These are phyloP conservation scores for Apamea crenata DNA, from an alignment of 2,888 invertebrate genomes.

Conservation along the genomic window DNA sequence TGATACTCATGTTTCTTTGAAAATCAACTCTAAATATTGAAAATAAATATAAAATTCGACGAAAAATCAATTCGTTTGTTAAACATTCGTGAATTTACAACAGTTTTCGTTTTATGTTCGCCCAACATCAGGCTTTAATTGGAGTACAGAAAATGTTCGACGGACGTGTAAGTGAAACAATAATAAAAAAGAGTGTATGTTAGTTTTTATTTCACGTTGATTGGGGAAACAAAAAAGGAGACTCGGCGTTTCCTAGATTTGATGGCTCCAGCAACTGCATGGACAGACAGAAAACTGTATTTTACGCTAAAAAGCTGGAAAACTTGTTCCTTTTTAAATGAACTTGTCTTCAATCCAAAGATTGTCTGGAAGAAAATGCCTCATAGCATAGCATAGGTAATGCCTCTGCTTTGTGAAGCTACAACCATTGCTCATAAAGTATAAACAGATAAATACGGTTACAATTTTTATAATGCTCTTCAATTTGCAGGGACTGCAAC, in stretches of 20 bases:
- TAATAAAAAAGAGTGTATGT: constrained; percentile 34
- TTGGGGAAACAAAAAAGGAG: constrained; percentile 46
- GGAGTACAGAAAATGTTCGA: constrained; percentile 41
- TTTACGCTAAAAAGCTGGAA: background rate
- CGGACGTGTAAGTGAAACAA: constrained; percentile 33
- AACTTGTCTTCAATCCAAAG: background rate
- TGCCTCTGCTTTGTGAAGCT: background rate
- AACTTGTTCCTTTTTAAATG: background rate
- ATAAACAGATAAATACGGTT: background rate
- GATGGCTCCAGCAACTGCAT: background rate
- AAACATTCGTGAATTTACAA: background rate
- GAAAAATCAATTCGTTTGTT: constrained; percentile 9
- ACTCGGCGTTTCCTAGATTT: constrained; percentile 7
- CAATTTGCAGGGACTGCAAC: background rate
- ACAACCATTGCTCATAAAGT: background rate
- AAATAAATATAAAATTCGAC: background rate
- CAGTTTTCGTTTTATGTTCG: constrained; percentile 10
- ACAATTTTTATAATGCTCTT: background rate
- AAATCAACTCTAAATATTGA: background rate
- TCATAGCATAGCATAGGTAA: background rate
- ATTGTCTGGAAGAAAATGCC: background rate
- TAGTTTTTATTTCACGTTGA: constrained; percentile 43
- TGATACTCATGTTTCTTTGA: background rate
- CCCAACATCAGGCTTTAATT: constrained; percentile 42
- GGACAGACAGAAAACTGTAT: background rate